Evolutionary conservation across 2,888 invertebrate species (phyloP).

Genomic region (Aleiodes leptofemur): DNA sequence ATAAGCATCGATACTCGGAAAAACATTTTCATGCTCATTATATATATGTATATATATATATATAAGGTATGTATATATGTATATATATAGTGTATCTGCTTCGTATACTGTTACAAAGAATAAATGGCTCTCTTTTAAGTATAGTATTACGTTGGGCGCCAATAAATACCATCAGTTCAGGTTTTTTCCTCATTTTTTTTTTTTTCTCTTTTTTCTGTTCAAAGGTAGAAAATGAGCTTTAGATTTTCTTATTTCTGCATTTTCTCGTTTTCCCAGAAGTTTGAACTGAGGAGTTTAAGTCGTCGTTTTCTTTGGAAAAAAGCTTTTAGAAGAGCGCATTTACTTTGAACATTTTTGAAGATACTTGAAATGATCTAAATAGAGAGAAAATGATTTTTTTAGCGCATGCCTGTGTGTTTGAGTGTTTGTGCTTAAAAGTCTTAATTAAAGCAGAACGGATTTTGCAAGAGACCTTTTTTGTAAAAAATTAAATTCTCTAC

Average conservation of each 20-base stretch:
- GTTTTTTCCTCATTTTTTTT: no score
- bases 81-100: background rate
- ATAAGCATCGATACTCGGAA: background rate
- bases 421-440: no score
- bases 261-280: background rate
- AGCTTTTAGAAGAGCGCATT: background rate
- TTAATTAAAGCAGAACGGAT: no score
- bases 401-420: no score
- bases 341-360: no score
- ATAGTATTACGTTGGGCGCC: slow-evolving; percentile 36
- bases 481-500: no score
- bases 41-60: no score
- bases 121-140: slow-evolving; percentile 45
- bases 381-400: no score
- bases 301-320: background rate
- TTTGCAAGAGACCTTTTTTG: no score
- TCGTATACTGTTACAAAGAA: slow-evolving; percentile 49
- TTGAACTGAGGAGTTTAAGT: background rate
- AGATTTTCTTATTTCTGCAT: slow-evolving; percentile 2
- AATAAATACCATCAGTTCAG: slow-evolving; percentile 14
- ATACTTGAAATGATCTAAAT: no score
- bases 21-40: background rate
- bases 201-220: slow-evolving; percentile 24
- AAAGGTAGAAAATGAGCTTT: background rate
- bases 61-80: no score